phyloP scores from a whole-genome alignment of 2,888 invertebrate species.

The Morpho deidamia region DNA sequence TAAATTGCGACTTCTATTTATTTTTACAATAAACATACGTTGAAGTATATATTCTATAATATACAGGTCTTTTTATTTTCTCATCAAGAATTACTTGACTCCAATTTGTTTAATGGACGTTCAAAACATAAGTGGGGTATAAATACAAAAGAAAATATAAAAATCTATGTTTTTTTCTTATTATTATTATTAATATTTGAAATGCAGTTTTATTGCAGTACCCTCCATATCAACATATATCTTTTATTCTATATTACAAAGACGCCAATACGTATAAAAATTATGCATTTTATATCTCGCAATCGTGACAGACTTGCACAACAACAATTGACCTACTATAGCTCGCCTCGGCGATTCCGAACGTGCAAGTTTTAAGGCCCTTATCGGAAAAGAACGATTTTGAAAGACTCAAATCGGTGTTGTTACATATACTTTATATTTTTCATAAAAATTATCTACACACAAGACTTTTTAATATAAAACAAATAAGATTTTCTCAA shows the following conservation, averaged over 20 bases:
- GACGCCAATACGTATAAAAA: conserved; percentile 40
- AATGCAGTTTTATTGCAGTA: conserved; percentile 51
- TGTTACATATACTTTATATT: conserved; percentile 75
- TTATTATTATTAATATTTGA: conserved; percentile 50
- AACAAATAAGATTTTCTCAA: conserved; percentile 67
- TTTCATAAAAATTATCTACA: conserved; percentile 76
- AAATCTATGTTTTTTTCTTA: conserved; percentile 56
- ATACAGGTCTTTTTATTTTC: conserved; percentile 14
- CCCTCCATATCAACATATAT: conserved; percentile 45
- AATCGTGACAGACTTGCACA: conserved; percentile 29
- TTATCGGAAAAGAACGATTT: conserved; percentile 31
- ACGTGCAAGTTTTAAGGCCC: conserved; percentile 23
- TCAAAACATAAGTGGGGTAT: conserved; percentile 34
- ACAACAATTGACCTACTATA: conserved; percentile 33
- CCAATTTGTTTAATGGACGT: conserved; percentile 21
- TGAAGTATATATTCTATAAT: conserved; percentile 11
- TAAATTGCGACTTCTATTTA: conserved; percentile 1
- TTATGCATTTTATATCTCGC: conserved; percentile 35
- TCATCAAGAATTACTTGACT: conserved; percentile 9
- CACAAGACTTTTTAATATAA: conserved; percentile 69
- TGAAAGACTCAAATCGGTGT: conserved; percentile 56
- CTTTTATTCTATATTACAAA: conserved; percentile 44
- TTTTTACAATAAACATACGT: conserved; percentile 7
- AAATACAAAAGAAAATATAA: conserved; percentile 46
- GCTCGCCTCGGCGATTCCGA: conserved; percentile 16